Percentiles rank a stretch among this genome's conserved stretches.
Evolutionary conservation across 1,140 invertebrate genomes (phyloP).

Genomic region (Patella vulgata): DNA sequence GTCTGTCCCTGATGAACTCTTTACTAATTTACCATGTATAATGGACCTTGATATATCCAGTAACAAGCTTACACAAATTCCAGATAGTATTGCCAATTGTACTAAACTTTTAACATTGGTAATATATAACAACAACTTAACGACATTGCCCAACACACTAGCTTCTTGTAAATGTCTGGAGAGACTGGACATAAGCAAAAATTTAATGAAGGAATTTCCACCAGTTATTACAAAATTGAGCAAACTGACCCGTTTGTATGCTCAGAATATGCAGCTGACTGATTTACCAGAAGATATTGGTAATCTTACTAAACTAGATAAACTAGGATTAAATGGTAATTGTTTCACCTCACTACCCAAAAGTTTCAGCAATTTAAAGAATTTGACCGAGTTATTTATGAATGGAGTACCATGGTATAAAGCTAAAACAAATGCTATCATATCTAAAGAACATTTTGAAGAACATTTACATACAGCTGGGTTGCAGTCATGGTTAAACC

Average conservation of each 20-base stretch:
- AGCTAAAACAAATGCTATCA: slow-evolving; percentile 34
- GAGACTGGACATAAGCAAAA: slow-evolving; percentile 43
- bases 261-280: slow-evolving; percentile 38
- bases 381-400: slow-evolving; percentile 49
- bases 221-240: slow-evolving; percentile 36
- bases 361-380: slow-evolving; percentile 45
- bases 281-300: slow-evolving; percentile 50
- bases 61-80: slow-evolving; percentile 42
- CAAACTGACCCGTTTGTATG: slow-evolving; percentile 35
- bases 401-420: slow-evolving; percentile 45
- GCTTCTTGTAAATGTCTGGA: slow-evolving; percentile 27
- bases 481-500: slow-evolving; percentile 38
- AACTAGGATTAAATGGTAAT: slow-evolving; percentile 45
- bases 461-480: slow-evolving; percentile 34
- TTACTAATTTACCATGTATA: slow-evolving; percentile 35
- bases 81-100: slow-evolving; percentile 43
- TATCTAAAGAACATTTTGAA: slow-evolving; percentile 46
- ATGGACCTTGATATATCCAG: slow-evolving; percentile 32
- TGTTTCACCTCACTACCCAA: slow-evolving; percentile 48
- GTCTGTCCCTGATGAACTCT: slow-evolving; percentile 29
- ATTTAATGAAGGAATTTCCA: slow-evolving; percentile 35
- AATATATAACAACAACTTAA: slow-evolving; percentile 41
- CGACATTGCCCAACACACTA: slow-evolving; percentile 38
- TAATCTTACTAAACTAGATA: slow-evolving; percentile 34
- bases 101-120: slow-evolving; percentile 31